phyloP scores from a whole-genome alignment of 2,797 vertebrate species.

The Pantherophis vulpinus region DNA sequence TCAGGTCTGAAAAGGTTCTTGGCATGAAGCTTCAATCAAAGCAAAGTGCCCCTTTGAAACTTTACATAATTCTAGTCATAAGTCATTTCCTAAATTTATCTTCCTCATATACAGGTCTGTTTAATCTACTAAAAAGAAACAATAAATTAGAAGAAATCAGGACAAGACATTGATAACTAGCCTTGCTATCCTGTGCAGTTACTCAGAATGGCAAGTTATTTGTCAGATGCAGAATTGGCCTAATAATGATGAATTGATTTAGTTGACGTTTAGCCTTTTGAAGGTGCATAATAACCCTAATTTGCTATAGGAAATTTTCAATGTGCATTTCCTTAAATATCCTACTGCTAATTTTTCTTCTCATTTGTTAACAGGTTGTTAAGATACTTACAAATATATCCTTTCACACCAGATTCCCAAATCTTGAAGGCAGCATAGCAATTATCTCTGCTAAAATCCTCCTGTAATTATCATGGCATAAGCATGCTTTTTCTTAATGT shows the following conservation, averaged over 20 bases:
- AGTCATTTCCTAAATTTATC: not conserved
- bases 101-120: not conserved
- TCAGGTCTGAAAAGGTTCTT: not conserved
- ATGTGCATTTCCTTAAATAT: slow-evolving; percentile 4
- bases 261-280: not conserved
- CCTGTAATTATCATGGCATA: not conserved
- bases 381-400: slow-evolving; percentile 15
- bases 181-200: not conserved
- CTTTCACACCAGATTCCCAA: not conserved
- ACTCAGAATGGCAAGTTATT: not conserved
- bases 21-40: not conserved
- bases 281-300: not conserved
- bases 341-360: not conserved
- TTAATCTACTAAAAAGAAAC: not conserved
- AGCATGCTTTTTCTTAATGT: not conserved
- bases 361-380: slow-evolving; percentile 5
- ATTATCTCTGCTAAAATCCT: slow-evolving; percentile 23
- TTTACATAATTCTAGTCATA: not conserved
- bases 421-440: not conserved
- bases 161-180: not conserved
- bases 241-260: not conserved
- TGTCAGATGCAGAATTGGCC: not conserved
- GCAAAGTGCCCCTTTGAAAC: not conserved
- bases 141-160: not conserved
- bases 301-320: not conserved